A percentile compares a stretch with the other conserved stretches of the same genome.
Evolutionary conservation across 2,888 invertebrate species (phyloP).

Genomic region (Agrotis segetum): DNA sequence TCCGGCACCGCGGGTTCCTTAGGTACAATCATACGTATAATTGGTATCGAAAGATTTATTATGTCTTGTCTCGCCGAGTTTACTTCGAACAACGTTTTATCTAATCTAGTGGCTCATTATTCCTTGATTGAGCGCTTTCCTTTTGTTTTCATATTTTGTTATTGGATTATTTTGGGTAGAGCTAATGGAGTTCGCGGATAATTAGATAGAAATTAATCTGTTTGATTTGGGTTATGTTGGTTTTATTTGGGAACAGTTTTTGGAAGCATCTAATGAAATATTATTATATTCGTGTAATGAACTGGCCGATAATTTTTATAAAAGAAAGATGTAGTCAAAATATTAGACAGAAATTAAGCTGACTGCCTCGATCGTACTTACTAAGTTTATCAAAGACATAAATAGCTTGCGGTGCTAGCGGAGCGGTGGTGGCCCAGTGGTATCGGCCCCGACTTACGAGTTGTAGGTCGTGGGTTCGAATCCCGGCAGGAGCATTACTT

Average conservation of each 20-base stretch:
- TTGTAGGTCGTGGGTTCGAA: no score
- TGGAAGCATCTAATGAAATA: background rate
- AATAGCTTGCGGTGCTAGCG: no score
- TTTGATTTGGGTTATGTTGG: constrained; percentile 10
- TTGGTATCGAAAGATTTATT: constrained; percentile 87
- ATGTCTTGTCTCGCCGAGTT: constrained; percentile 79
- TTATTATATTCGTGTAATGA: no score
- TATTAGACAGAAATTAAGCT: no score
- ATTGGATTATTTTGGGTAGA: constrained; percentile 74
- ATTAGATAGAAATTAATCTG: constrained; percentile 39
- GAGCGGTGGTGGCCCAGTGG: no score
- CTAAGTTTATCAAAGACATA: background rate
- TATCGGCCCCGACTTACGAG: no score
- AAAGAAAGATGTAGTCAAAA: background rate
- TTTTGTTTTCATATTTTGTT: constrained; percentile 81
- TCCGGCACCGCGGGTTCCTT: constrained; percentile 71
- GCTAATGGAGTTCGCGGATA: constrained; percentile 49
- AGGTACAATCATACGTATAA: constrained; percentile 84
- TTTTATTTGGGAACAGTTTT: background rate
- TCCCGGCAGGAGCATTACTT: no score
- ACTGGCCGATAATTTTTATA: no score
- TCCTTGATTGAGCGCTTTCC: constrained; percentile 81
- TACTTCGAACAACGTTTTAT: constrained; percentile 80
- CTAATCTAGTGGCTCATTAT: constrained; percentile 85
- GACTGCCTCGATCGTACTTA: no score